These are phyloP conservation scores for Brachylomia viminalis DNA, from an alignment of 2,888 invertebrate species.

Conservation along the genomic window DNA sequence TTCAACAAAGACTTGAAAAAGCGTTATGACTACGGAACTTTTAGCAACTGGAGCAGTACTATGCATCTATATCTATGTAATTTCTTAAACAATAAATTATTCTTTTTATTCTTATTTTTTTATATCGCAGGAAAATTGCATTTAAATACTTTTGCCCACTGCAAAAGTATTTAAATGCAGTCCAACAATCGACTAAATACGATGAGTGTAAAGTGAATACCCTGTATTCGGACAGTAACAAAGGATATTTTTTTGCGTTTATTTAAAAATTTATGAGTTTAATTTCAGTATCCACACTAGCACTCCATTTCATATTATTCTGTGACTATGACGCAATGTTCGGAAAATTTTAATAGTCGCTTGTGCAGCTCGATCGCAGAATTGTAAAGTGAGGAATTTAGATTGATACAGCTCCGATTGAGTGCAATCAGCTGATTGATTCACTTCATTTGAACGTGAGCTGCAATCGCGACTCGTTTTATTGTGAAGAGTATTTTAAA, in stretches of 20 bases:
- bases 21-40: constrained; percentile 36
- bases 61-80: neutral
- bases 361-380: constrained; percentile 45
- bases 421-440: constrained; percentile 63
- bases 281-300: neutral
- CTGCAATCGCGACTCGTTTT: constrained; percentile 19
- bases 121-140: neutral
- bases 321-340: constrained; percentile 41
- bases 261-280: neutral
- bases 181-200: neutral
- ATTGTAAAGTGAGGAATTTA: constrained; percentile 59
- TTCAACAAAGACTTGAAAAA: constrained; percentile 65
- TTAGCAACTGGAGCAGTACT: constrained; percentile 12
- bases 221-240: neutral
- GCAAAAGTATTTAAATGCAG: no score
- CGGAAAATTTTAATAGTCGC: constrained; percentile 34
- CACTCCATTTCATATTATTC: constrained; percentile 24
- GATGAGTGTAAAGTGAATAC: neutral
- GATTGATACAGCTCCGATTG: constrained; percentile 57
- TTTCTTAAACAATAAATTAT: no score
- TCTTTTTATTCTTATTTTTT: no score
- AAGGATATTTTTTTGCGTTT: neutral
- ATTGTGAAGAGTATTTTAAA: constrained; percentile 44
- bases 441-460: constrained; percentile 45
- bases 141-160: no score